A percentile compares a stretch with the other conserved stretches of the same genome.
phyloP scores from a whole-genome alignment of 2,113 vertebrate species.

The Vombatus ursinus region DNA sequence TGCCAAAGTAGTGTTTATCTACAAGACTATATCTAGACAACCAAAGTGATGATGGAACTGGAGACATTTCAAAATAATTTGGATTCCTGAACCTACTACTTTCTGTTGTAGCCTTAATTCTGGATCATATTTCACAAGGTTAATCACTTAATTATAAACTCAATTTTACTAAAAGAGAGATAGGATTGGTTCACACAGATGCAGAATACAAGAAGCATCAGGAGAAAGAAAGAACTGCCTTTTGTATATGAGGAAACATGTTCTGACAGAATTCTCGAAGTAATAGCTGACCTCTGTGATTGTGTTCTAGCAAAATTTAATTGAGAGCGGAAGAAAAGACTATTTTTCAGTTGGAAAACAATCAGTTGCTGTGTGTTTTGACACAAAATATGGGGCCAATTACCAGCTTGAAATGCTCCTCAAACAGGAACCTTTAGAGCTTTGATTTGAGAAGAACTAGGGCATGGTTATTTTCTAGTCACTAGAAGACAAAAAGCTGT shows the following conservation, averaged over 20 bases:
- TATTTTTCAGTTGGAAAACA: constrained; percentile 13
- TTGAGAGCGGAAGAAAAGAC: neutral
- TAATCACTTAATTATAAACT: neutral
- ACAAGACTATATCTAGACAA: neutral
- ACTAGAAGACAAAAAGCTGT: neutral
- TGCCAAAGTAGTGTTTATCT: neutral
- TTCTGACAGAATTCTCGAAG: constrained; percentile 8
- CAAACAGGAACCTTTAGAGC: constrained; percentile 25
- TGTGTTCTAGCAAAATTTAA: neutral
- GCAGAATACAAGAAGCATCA: neutral
- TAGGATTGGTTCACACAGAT: neutral
- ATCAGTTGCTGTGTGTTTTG: constrained; percentile 28
- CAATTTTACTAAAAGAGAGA: neutral
- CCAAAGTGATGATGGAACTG: neutral
- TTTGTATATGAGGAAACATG: neutral
- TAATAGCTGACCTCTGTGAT: neutral
- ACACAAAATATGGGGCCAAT: constrained; percentile 16
- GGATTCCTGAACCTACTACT: neutral
- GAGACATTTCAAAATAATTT: neutral
- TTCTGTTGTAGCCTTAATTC: neutral
- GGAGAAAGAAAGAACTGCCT: neutral
- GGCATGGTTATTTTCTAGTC: neutral
- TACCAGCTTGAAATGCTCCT: constrained; percentile 38
- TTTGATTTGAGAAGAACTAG: constrained; percentile 60
- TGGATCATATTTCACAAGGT: neutral